Conservation (phyloP, 2,113 vertebrate species). For the Condylura cristata region DNA sequence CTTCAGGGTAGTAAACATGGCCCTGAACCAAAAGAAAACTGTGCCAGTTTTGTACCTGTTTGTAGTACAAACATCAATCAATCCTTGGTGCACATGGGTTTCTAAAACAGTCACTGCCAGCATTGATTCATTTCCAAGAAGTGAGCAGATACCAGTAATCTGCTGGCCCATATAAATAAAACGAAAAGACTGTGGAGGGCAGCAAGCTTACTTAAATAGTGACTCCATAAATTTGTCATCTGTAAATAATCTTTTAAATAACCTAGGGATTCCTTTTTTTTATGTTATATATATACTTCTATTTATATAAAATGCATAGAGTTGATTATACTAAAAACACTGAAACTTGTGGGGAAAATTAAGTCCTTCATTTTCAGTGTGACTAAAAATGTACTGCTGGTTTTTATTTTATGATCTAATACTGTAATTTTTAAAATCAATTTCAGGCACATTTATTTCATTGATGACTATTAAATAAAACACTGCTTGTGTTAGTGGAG, state of each 20-base stretch:
- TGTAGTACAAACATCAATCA: slow-evolving; percentile 49
- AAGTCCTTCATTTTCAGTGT: slow-evolving; percentile 86
- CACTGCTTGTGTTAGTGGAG: slow-evolving; percentile 90
- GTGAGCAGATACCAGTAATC: slow-evolving; percentile 68
- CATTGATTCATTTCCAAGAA: slow-evolving; percentile 79
- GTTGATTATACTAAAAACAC: slow-evolving; percentile 86
- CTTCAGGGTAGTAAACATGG: slow-evolving; percentile 67
- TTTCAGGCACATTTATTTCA: slow-evolving; percentile 89
- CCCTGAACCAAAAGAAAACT: slow-evolving; percentile 68
- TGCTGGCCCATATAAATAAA: slow-evolving; percentile 73
- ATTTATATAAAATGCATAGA: slow-evolving; percentile 90
- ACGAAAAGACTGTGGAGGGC: slow-evolving; percentile 69
- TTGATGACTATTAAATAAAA: slow-evolving; percentile 91
- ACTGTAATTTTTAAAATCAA: slow-evolving; percentile 88
- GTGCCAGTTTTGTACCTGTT: slow-evolving; percentile 22
- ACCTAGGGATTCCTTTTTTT: slow-evolving; percentile 77
- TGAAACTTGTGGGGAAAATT: slow-evolving; percentile 85
- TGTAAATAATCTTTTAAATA: slow-evolving; percentile 81
- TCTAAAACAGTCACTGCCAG: slow-evolving; percentile 79
- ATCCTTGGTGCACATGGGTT: slow-evolving; percentile 63
- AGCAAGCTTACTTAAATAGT: slow-evolving; percentile 72
- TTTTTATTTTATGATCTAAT: slow-evolving; percentile 86
- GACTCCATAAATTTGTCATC: slow-evolving; percentile 77
- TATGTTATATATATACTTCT: slow-evolving; percentile 82
- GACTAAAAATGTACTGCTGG: slow-evolving; percentile 89